Base-by-base conservation (phyloP, 2,888 invertebrate genomes). In the Caprella mutica region DNA sequence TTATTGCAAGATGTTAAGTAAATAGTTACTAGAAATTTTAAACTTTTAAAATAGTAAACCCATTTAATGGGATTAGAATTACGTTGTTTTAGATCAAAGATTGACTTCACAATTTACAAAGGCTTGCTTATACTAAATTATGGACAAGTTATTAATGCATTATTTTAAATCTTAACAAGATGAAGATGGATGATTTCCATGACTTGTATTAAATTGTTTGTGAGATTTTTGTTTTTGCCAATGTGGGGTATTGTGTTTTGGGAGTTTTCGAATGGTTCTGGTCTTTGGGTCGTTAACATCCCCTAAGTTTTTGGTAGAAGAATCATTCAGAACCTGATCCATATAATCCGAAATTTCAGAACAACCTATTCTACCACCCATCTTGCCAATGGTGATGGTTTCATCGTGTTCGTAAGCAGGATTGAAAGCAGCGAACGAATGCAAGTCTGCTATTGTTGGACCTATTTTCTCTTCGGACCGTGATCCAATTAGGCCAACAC, bases 341-440 rank as follows among this genome's bases (percentile, higher is more conserved):
- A 66, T 65, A 29, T 66, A 66, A 33, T 65, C 65, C 12, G 66
- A 61, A 14, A 66, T 66, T 55, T 66, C 64, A 3, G 61, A 55
- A 8, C 58, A 60, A 2, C 64, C 64, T 29, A 64, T 60, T 12
- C 64, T 40, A 14, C 60, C 58, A n/a, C 64, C 64, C 3, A 61
- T 55, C 6, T 55, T 56, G 23, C 59, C 59, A 26, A 59, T 57
- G n/a, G 56, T 52, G 42, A 65, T 55, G 27, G 65, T 52, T 42
- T 65, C 65, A 39, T 65, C 65, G 26, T 65, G 59, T 39, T 65
- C 65, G 33, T 65, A 65, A 4, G 65, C 65, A 3, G 65, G 65
- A 24, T 65, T 65, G 48, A 63, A 65, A 8, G 62, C 65, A 26
- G 65, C 63, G 46, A 58, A 65, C 9, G 65, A 55, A 48, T 65